Evolutionary conservation across 2,113 vertebrate species (phyloP).

Genomic region (Probosciger aterrimus): DNA sequence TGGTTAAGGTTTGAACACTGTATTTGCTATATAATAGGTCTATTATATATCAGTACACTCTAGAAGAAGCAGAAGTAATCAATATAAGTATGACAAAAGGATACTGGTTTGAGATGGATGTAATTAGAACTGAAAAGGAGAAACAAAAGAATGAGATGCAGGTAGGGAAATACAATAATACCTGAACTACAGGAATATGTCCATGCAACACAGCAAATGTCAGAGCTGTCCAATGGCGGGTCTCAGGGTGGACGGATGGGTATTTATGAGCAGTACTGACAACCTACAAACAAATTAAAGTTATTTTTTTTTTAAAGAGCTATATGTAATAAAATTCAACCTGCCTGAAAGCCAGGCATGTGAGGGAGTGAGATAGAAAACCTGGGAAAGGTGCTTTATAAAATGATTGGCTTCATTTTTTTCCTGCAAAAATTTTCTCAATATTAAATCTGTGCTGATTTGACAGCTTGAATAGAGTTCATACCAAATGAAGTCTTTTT

Average conservation of each 20-base stretch:
- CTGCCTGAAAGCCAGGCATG: conserved; percentile 50
- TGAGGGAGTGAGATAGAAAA: conserved; percentile 15
- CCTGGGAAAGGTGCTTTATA: not conserved
- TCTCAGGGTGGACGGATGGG: conserved; percentile 98
- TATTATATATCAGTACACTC: conserved; percentile 58
- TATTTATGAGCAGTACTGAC: conserved; percentile 97
- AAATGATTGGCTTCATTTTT: not conserved
- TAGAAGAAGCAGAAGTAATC: conserved; percentile 67
- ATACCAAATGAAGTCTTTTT: conserved; percentile 69
- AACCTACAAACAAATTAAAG: conserved; percentile 90
- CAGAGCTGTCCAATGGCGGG: conserved; percentile 97
- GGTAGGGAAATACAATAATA: conserved; percentile 79
- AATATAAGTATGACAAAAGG: conserved; percentile 70
- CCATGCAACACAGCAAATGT: conserved; percentile 98
- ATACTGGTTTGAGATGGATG: conserved; percentile 65
- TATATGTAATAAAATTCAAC: conserved; percentile 57
- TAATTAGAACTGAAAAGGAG: conserved; percentile 56
- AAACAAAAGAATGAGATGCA: conserved; percentile 70
- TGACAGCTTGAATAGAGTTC: conserved; percentile 37
- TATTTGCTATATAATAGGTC: not conserved
- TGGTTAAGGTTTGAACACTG: conserved; percentile 58
- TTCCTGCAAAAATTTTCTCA: conserved; percentile 15
- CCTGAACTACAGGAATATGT: conserved; percentile 99
- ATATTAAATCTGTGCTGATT: conserved; percentile 19
- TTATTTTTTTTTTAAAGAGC: conserved; percentile 71